Conservation (phyloP, 2,888 invertebrate species). For the Cactoblastis cactorum region DNA sequence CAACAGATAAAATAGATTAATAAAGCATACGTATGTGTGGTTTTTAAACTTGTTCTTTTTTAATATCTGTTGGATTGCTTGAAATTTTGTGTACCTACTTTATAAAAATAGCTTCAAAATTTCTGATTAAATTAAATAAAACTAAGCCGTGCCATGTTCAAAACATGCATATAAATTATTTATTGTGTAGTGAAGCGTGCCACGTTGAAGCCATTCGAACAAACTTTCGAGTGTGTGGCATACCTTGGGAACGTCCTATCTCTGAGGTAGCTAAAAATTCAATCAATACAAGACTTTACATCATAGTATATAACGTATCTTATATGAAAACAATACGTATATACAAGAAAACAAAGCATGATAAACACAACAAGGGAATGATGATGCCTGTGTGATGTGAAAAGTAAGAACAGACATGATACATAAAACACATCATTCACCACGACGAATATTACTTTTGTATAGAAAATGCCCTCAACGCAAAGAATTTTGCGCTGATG, state of each 20-base stretch:
- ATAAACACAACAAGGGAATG: slow-evolving; percentile 1
- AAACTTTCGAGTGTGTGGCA: slow-evolving; percentile 60
- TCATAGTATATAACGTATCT: slow-evolving; percentile 12
- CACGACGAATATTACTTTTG: neutral
- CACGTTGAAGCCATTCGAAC: slow-evolving; percentile 67
- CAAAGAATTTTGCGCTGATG: neutral
- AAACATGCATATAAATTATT: slow-evolving; percentile 54
- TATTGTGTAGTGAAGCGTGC: slow-evolving; percentile 57
- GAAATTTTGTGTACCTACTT: neutral
- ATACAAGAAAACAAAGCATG: slow-evolving; percentile 1
- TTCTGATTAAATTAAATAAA: slow-evolving; percentile 20
- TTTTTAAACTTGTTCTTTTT: no score
- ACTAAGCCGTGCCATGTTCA: slow-evolving; percentile 66
- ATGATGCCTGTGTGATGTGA: slow-evolving; percentile 30
- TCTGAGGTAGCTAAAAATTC: slow-evolving; percentile 89
- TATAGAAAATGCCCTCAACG: neutral
- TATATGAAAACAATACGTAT: neutral
- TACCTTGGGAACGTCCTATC: slow-evolving; percentile 97
- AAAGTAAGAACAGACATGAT: slow-evolving; percentile 21
- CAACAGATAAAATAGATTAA: no score
- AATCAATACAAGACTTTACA: slow-evolving; percentile 37
- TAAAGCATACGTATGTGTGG: neutral
- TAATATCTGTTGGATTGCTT: neutral
- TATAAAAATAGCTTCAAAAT: neutral
- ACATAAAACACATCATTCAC: slow-evolving; percentile 25